A percentile compares a stretch with the other conserved stretches of the same genome.
Conservation (phyloP, 2,888 invertebrate species). For the Priocnemis perturbator region DNA sequence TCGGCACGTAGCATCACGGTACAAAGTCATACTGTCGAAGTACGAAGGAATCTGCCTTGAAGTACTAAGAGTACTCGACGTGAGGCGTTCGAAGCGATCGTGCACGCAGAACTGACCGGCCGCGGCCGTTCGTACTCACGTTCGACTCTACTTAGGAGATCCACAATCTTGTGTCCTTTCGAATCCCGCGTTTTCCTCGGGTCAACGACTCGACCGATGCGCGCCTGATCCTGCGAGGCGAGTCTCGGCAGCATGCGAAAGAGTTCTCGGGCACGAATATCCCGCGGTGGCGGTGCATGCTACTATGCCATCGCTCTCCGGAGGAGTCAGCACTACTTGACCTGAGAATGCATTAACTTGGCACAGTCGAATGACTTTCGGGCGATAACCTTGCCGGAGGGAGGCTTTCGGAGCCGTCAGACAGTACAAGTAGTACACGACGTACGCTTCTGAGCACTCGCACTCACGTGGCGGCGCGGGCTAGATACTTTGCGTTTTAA, state of each 20-base stretch:
- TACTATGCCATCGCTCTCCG: constrained; percentile 52
- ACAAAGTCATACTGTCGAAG: not conserved
- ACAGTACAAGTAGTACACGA: constrained; percentile 13
- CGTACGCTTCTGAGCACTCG: not conserved
- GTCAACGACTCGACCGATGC: constrained; percentile 62
- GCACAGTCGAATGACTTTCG: constrained; percentile 22
- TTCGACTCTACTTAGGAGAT: too few species aligned
- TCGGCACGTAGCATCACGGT: not conserved
- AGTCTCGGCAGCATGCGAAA: constrained; percentile 55
- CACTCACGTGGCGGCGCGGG: too few species aligned
- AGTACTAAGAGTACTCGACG: not conserved
- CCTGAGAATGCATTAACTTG: constrained; percentile 26
- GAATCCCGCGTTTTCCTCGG: constrained; percentile 49
- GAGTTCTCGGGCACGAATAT: constrained; percentile 49
- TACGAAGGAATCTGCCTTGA: not conserved
- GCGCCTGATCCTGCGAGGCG: constrained; percentile 51
- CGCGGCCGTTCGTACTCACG: not conserved
- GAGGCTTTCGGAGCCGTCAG: constrained; percentile 5
- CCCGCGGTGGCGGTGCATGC: constrained; percentile 48
- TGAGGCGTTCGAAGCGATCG: constrained; percentile 5
- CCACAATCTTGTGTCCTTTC: constrained; percentile 9
- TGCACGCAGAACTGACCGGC: constrained; percentile 17
- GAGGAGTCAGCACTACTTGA: constrained; percentile 21
- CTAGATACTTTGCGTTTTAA: too few species aligned
- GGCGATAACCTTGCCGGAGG: constrained; percentile 36